A percentile compares a stretch with the other conserved stretches of the same genome.
Evolutionary conservation across 2,113 vertebrate species (phyloP).

Genomic region (Myrmecobius fasciatus): DNA sequence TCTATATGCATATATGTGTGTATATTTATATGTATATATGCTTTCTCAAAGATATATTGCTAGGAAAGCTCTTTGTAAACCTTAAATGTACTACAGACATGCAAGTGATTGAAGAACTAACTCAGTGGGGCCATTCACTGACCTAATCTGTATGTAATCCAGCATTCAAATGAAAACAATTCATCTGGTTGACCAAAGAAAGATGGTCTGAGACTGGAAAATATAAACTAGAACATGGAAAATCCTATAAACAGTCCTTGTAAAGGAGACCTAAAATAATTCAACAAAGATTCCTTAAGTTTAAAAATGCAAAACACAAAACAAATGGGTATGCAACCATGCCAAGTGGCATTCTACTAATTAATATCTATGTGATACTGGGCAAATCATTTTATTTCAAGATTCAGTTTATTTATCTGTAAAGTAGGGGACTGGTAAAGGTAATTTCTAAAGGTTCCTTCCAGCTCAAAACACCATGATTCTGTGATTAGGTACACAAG

Average conservation of each 20-base stretch:
- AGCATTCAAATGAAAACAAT: neutral
- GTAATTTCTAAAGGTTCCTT: neutral
- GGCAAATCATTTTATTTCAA: neutral
- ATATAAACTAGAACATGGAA: neutral
- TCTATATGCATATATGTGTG: too few species aligned
- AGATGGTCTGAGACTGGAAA: conserved; percentile 13
- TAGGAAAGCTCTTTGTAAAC: neutral
- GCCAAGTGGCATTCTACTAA: neutral
- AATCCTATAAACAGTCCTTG: neutral
- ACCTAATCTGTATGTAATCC: neutral
- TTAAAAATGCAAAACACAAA: neutral
- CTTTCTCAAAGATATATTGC: neutral
- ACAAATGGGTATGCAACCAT: neutral
- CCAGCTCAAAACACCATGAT: neutral
- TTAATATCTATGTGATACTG: neutral
- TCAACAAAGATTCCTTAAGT: neutral
- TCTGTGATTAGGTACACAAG: neutral
- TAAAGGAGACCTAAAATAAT: conserved; percentile 20
- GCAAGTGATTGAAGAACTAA: neutral
- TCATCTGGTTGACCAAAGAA: neutral
- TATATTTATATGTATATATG: too few species aligned
- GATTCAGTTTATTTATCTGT: neutral
- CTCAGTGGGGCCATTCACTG: neutral
- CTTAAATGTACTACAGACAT: neutral
- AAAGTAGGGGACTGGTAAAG: neutral